Percentiles rank a stretch among this genome's conserved stretches.
Conservation (phyloP, 2,888 invertebrate species). For the Trichopria drosophilae region DNA sequence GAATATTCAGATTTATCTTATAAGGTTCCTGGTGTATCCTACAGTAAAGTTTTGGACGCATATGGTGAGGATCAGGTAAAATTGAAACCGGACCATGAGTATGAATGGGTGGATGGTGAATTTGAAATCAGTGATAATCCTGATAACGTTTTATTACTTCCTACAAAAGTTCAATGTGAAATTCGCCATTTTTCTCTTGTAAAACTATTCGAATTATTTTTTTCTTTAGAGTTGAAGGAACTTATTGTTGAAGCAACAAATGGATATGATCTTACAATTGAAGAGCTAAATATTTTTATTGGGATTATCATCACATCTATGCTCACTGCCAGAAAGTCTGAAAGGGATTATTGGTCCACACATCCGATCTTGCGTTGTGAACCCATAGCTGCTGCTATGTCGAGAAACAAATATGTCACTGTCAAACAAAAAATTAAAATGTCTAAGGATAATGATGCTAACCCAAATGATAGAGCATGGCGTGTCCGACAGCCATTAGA, state of each 20-base stretch:
- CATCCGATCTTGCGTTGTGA: slow-evolving; percentile 1
- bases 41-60: too few species aligned
- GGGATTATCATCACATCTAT: slow-evolving; percentile 21
- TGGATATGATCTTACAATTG: slow-evolving; percentile 10
- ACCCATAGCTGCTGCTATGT: slow-evolving; percentile 7
- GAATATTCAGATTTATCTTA: too few species aligned
- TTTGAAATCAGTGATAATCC: too few species aligned
- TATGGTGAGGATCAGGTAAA: too few species aligned
- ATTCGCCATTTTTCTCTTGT: slow-evolving; percentile 9
- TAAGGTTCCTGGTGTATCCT: too few species aligned
- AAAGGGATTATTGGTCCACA: slow-evolving; percentile 20
- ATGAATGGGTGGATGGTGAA: too few species aligned
- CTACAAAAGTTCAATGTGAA: too few species aligned
- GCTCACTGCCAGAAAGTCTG: slow-evolving; percentile 11
- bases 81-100: too few species aligned
- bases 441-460: slow-evolving; percentile 4
- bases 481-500: slow-evolving; percentile 2
- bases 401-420: not conserved
- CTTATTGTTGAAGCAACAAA: slow-evolving; percentile 16
- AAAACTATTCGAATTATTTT: slow-evolving; percentile 20
- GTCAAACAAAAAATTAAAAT: slow-evolving; percentile 7
- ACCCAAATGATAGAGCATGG: slow-evolving; percentile 10
- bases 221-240: slow-evolving; percentile 15
- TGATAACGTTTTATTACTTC: too few species aligned
- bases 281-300: slow-evolving; percentile 19